Evolutionary conservation across 2,888 invertebrate genomes (phyloP).

Genomic region (Andrena flavipes): DNA sequence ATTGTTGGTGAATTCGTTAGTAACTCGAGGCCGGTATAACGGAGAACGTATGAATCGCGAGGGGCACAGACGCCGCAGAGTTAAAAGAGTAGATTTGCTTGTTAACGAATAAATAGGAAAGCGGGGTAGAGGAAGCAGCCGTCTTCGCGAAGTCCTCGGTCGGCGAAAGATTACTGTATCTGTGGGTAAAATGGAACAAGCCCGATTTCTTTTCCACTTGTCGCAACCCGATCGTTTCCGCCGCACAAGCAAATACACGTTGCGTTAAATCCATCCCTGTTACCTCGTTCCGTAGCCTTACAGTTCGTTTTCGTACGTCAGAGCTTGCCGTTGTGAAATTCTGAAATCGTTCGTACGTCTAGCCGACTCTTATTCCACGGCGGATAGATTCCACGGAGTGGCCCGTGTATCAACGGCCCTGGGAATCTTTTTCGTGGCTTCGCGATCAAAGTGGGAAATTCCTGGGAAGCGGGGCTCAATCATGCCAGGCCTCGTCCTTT

Average conservation of each 20-base stretch:
- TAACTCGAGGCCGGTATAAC: background rate
- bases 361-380: conserved; percentile 30
- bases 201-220: background rate
- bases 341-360: conserved; percentile 31
- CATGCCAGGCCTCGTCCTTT: conserved; percentile 44
- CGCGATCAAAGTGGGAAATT: conserved; percentile 63
- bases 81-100: background rate
- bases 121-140: no score
- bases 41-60: background rate
- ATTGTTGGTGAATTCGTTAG: conserved; percentile 6
- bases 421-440: conserved; percentile 47
- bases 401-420: conserved; percentile 25
- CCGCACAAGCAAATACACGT: conserved; percentile 19
- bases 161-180: background rate
- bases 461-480: conserved; percentile 43
- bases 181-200: background rate
- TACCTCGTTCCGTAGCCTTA: background rate
- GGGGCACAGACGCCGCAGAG: background rate
- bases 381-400: conserved; percentile 26
- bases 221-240: conserved; percentile 13
- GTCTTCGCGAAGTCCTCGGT: background rate
- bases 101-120: background rate
- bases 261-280: background rate
- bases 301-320: background rate
- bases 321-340: conserved; percentile 15